These are phyloP conservation scores for Coboldia fuscipes DNA, from an alignment of 1,140 invertebrate species.

Conservation along the genomic window DNA sequence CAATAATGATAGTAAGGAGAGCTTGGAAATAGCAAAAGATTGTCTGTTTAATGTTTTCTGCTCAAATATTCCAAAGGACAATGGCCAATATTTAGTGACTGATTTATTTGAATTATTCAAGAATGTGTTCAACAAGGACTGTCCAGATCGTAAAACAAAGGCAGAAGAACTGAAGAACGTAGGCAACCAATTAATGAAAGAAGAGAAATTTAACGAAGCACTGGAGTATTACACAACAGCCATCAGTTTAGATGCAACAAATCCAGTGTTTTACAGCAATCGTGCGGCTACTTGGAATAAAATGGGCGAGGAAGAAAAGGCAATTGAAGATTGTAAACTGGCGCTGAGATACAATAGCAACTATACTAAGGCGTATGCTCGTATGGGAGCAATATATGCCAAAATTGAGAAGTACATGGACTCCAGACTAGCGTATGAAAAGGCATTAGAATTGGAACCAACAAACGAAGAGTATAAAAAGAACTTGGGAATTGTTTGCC, in stretches of 20 bases:
- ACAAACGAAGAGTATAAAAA: slow-evolving; percentile 77
- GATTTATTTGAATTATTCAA: slow-evolving; percentile 26
- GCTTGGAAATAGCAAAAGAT: no score
- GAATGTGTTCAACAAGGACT: slow-evolving; percentile 17
- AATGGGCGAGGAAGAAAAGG: slow-evolving; percentile 52
- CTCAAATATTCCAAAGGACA: no score
- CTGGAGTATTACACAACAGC: slow-evolving; percentile 59
- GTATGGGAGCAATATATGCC: slow-evolving; percentile 61
- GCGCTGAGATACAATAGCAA: slow-evolving; percentile 71
- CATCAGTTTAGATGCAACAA: slow-evolving; percentile 60
- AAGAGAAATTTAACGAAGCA: slow-evolving; percentile 56
- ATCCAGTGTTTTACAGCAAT: slow-evolving; percentile 90
- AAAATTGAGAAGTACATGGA: slow-evolving; percentile 60
- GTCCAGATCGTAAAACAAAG: slow-evolving; percentile 30
- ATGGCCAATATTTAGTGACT: no score
- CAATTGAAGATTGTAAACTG: slow-evolving; percentile 74
- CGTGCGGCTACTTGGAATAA: slow-evolving; percentile 80
- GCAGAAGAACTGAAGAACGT: slow-evolving; percentile 61
- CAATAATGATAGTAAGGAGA: no score
- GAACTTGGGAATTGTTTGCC: slow-evolving; percentile 61
- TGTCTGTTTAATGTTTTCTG: no score
- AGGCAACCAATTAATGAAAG: slow-evolving; percentile 75
- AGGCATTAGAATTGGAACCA: slow-evolving; percentile 78
- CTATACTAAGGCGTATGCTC: slow-evolving; percentile 87
- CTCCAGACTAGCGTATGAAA: slow-evolving; percentile 67